Percentiles rank a stretch among this genome's conserved stretches.
Conservation (phyloP, 2,888 invertebrate genomes). For the Artemia sinica region DNA sequence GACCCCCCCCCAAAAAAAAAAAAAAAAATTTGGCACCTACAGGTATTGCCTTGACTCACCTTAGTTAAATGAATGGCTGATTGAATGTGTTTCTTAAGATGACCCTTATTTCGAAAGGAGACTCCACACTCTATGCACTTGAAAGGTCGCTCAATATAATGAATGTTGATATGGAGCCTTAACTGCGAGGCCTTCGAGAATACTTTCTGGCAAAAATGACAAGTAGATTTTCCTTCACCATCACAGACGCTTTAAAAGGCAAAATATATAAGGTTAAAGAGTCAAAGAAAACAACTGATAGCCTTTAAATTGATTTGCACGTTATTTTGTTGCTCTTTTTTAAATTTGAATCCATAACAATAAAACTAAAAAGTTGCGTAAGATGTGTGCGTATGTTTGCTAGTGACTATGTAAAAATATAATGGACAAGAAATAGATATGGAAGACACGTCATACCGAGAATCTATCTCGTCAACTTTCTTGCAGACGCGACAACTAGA, state of each 20-base stretch:
- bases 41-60: slow-evolving; percentile 35
- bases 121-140: slow-evolving; percentile 79
- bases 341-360: too few relatives aligned
- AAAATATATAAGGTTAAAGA: not conserved
- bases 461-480: too few relatives aligned
- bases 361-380: too few relatives aligned
- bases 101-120: slow-evolving; percentile 74
- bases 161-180: slow-evolving; percentile 79
- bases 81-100: slow-evolving; percentile 79
- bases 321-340: not conserved
- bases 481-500: too few relatives aligned
- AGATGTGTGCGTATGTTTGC: too few relatives aligned
- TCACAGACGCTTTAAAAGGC: slow-evolving; percentile 20
- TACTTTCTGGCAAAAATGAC: slow-evolving; percentile 71
- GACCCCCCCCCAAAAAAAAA: too few relatives aligned
- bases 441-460: too few relatives aligned
- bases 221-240: slow-evolving; percentile 57
- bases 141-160: slow-evolving; percentile 80
- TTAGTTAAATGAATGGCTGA: slow-evolving; percentile 82
- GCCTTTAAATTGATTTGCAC: slow-evolving; percentile 24
- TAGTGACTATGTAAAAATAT: too few relatives aligned
- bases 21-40: too few relatives aligned
- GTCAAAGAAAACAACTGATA: slow-evolving; percentile 15
- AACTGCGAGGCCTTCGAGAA: slow-evolving; percentile 81
- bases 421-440: too few relatives aligned